Base-by-base conservation (phyloP, 2,797 vertebrate genomes). In the Euthynnus affinis region DNA sequence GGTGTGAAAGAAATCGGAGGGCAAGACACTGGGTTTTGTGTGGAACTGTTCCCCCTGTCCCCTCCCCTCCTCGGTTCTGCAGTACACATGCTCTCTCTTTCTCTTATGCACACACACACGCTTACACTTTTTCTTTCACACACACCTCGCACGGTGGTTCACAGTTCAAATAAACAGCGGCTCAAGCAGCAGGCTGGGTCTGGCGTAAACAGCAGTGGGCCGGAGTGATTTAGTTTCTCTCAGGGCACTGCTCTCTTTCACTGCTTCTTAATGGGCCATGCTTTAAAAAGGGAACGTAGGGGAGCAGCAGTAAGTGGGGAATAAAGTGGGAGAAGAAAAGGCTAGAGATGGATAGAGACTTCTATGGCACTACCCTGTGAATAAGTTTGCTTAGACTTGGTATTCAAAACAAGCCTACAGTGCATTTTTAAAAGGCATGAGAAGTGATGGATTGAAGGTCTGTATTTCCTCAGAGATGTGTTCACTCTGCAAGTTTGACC, bases 121-220 rank as follows among this genome's bases (percentile, higher is more conserved):
- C 81, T 74, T 52, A 71, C 77, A 83, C 83, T 84, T 91, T 84
- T 87, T 72, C 86, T 90, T 89, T 88, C 82, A 87, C 83, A 87
- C 86, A 91, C 87, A 78, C 85, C 78, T 88, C 74, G 81, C 87
- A 87, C 46, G 51, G 78, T 87, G 87, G 92, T 91, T 92, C 92
- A 88, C 91, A 93, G 92, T 94, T 94, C 87, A 96, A 96, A 95
- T 94, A 95, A 94, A 95, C 94, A 94, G 82, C 60, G 49, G 79
- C 80, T 72, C 79, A 58, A 84, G 89, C 83, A 67, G 82, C 51
- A 34, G 79, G 71, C 78, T 20, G 14, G 78, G 74, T 67, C 80
- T 89, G 86, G 81, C 74, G 61, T 90, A 93, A 91, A 92, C 89
- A 88, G 87, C 88, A 80, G 76, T 25, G 48, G 71, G 78, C 81